Evolutionary conservation across 2,888 invertebrate species (phyloP).

Genomic region (Polymixis flavicincta): DNA sequence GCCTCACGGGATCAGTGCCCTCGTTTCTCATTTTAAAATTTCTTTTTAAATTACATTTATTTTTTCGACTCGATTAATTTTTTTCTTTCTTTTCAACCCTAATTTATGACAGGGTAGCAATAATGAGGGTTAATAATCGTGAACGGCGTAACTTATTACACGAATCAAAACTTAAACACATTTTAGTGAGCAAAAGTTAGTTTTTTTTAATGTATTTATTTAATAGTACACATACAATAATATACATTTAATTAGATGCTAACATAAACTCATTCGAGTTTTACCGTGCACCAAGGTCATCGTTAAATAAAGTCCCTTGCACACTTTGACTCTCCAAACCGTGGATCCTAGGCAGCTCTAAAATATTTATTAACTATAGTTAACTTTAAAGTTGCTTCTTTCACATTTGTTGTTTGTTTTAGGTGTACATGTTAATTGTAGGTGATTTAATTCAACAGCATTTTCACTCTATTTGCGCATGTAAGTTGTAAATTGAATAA

Average conservation of each 20-base stretch:
- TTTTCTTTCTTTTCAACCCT: conserved; percentile 47
- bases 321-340: not conserved
- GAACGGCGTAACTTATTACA: conserved; percentile 39
- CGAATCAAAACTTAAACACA: conserved; percentile 25
- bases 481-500: not conserved
- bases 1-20: conserved; percentile 86
- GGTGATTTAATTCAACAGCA: not conserved
- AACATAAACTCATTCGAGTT: too few relatives aligned
- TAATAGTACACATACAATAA: too few relatives aligned
- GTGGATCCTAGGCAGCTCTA: not conserved
- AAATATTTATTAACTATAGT: conserved; percentile 5
- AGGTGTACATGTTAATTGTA: not conserved
- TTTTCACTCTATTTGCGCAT: not conserved
- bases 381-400: not conserved
- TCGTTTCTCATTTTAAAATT: conserved; percentile 86
- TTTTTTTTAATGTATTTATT: too few relatives aligned
- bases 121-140: conserved; percentile 60
- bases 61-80: conserved; percentile 54
- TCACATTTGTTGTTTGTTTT: not conserved
- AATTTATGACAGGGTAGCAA: conserved; percentile 53
- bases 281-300: too few relatives aligned
- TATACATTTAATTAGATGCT: too few relatives aligned
- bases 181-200: conserved; percentile 18
- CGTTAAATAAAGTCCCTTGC: not conserved
- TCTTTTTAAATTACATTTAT: conserved; percentile 67